Percentiles rank a stretch among this genome's conserved stretches.
These are phyloP conservation scores for Enteromius afrohamiltoni DNA, from an alignment of 2,797 vertebrate species.

Conservation along the genomic window DNA sequence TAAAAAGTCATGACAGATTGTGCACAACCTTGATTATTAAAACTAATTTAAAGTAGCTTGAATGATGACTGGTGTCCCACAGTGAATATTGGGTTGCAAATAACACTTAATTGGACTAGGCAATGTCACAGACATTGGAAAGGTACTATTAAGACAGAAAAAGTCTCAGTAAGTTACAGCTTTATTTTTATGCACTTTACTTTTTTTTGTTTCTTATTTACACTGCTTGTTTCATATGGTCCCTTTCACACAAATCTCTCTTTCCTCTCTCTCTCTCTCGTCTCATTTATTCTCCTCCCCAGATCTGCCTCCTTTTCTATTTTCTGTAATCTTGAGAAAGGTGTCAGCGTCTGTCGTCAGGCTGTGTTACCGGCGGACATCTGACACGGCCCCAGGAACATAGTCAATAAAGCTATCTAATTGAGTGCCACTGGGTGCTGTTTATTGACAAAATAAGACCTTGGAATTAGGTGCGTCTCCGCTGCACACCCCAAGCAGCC, in stretches of 20 bases:
- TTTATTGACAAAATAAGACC: constrained; percentile 81
- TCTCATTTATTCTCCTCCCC: constrained; percentile 14
- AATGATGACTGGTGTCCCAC: constrained; percentile 12
- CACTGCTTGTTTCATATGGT: constrained; percentile 5
- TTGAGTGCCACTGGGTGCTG: constrained; percentile 77
- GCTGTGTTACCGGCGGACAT: constrained; percentile 69
- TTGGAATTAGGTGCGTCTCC: constrained; percentile 74
- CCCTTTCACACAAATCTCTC: not conserved
- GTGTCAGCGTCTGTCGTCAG: constrained; percentile 63
- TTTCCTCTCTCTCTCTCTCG: constrained; percentile 46
- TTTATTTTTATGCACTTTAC: constrained; percentile 14
- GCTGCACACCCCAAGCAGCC: constrained; percentile 10
- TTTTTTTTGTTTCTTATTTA: constrained; percentile 45
- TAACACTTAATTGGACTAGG: constrained; percentile 24
- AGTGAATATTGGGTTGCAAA: constrained; percentile 20
- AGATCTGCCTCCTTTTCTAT: constrained; percentile 63
- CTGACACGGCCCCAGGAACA: constrained; percentile 72
- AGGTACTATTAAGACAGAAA: constrained; percentile 5
- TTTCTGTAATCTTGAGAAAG: constrained; percentile 70
- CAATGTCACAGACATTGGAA: not conserved
- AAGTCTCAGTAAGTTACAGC: not conserved
- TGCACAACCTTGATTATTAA: constrained; percentile 29
- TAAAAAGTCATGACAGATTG: constrained; percentile 28
- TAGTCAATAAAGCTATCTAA: constrained; percentile 79
- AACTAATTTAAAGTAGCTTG: constrained; percentile 32